Conservation (phyloP, 2,888 invertebrate species). For the Ectobius pallidus region DNA sequence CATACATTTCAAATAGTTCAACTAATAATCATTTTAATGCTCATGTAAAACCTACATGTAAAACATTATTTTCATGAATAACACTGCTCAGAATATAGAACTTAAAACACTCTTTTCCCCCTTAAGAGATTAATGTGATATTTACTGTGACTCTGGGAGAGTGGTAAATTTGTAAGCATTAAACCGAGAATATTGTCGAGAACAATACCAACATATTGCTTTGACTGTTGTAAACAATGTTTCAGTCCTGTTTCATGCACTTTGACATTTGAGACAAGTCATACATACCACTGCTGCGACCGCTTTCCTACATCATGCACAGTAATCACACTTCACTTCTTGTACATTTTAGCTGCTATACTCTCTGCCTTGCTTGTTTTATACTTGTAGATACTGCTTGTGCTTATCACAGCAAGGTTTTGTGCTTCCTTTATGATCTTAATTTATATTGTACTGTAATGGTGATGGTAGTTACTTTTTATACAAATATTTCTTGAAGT, state of each 20-base stretch:
- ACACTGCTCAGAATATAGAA: too few species aligned
- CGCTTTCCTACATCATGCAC: background rate
- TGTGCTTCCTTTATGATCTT: too few species aligned
- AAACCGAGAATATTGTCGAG: background rate
- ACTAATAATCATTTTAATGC: too few species aligned
- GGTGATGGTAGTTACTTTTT: too few species aligned
- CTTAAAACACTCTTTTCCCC: background rate
- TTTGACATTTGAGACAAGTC: background rate
- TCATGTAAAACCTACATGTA: too few species aligned
- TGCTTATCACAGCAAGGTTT: background rate
- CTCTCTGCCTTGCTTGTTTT: background rate
- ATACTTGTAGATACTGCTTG: background rate
- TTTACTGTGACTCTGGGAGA: constrained; percentile 19
- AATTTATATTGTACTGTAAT: too few species aligned
- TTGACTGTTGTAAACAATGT: constrained; percentile 21
- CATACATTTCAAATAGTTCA: too few species aligned
- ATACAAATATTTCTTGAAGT: too few species aligned
- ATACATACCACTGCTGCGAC: background rate
- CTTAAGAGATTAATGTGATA: background rate
- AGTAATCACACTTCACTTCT: background rate
- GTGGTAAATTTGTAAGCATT: constrained; percentile 12
- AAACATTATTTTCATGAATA: too few species aligned
- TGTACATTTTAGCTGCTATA: background rate
- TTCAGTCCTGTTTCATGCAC: background rate
- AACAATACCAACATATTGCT: constrained; percentile 5